These are phyloP conservation scores for Crambe crambe DNA, from an alignment of 37 sponge, comb jelly and placozoan genomes.

Conservation along the genomic window DNA sequence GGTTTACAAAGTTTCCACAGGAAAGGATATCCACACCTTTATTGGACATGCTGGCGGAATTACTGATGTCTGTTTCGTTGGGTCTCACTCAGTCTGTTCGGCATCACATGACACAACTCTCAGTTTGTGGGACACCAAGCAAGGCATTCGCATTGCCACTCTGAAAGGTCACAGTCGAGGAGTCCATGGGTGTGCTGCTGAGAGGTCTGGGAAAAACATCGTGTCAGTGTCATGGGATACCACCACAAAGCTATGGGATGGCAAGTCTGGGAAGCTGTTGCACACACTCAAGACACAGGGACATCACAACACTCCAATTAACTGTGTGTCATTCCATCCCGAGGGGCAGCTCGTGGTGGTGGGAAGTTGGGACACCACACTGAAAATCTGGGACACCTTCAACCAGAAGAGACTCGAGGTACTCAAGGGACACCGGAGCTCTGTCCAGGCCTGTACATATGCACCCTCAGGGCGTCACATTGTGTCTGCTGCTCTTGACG, in stretches of 20 bases:
- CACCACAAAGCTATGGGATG: constrained; percentile 73
- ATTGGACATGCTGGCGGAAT: constrained; percentile 85
- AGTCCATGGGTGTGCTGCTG: constrained; percentile 64
- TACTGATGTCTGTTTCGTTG: constrained; percentile 77
- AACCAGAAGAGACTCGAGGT: constrained; percentile 80
- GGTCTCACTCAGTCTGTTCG: constrained; percentile 65
- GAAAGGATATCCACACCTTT: constrained; percentile 73
- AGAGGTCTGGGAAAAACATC: constrained; percentile 58
- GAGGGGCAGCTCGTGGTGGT: constrained; percentile 83
- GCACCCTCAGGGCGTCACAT: constrained; percentile 82
- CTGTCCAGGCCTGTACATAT: constrained; percentile 86
- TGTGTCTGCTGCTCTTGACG: constrained; percentile 87
- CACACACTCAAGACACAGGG: constrained; percentile 30
- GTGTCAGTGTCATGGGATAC: constrained; percentile 88
- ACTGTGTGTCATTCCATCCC: constrained; percentile 91
- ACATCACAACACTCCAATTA: constrained; percentile 72
- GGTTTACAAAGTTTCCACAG: constrained; percentile 69
- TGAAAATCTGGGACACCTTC: constrained; percentile 89
- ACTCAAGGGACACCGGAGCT: constrained; percentile 83
- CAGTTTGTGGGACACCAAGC: constrained; percentile 87
- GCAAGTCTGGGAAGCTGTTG: constrained; percentile 45
- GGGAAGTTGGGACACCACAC: constrained; percentile 85
- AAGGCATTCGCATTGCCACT: constrained; percentile 68
- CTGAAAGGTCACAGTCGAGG: constrained; percentile 74
- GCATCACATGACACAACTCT: constrained; percentile 82